Conservation (phyloP, 2,888 invertebrate species). For the Synergus laeviventris region DNA sequence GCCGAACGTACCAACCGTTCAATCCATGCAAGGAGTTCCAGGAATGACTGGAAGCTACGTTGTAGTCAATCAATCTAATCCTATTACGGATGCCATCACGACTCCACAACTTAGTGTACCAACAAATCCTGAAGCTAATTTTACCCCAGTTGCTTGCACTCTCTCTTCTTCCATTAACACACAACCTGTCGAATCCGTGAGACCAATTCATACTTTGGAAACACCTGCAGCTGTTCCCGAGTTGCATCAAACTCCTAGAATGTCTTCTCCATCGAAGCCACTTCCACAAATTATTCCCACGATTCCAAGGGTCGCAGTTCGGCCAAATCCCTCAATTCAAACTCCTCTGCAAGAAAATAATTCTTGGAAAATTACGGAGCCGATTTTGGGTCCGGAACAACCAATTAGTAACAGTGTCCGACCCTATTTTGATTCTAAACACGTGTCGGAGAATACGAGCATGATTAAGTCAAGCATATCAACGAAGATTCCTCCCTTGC, state of each 20-base stretch:
- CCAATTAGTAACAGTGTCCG: slow-evolving; percentile 64
- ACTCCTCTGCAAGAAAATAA: slow-evolving; percentile 57
- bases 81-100: slow-evolving; percentile 57
- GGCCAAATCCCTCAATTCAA: slow-evolving; percentile 69
- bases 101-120: slow-evolving; percentile 60
- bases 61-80: slow-evolving; percentile 65
- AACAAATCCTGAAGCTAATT: slow-evolving; percentile 55
- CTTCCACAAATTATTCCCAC: slow-evolving; percentile 60
- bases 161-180: slow-evolving; percentile 54
- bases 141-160: slow-evolving; percentile 57
- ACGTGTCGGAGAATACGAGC: slow-evolving; percentile 72
- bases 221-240: slow-evolving; percentile 43
- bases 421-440: slow-evolving; percentile 72
- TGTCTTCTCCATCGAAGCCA: slow-evolving; percentile 57
- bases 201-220: slow-evolving; percentile 57
- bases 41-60: slow-evolving; percentile 67
- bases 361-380: slow-evolving; percentile 67
- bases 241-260: slow-evolving; percentile 36
- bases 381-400: slow-evolving; percentile 65
- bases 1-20: slow-evolving; percentile 68
- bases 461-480: slow-evolving; percentile 72
- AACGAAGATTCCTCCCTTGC: slow-evolving; percentile 67
- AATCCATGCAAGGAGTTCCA: slow-evolving; percentile 59
- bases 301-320: slow-evolving; percentile 71
- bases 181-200: slow-evolving; percentile 56